These are phyloP conservation scores for Hippopotamus amphibius DNA, from an alignment of 2,113 vertebrate genomes.

Conservation along the genomic window DNA sequence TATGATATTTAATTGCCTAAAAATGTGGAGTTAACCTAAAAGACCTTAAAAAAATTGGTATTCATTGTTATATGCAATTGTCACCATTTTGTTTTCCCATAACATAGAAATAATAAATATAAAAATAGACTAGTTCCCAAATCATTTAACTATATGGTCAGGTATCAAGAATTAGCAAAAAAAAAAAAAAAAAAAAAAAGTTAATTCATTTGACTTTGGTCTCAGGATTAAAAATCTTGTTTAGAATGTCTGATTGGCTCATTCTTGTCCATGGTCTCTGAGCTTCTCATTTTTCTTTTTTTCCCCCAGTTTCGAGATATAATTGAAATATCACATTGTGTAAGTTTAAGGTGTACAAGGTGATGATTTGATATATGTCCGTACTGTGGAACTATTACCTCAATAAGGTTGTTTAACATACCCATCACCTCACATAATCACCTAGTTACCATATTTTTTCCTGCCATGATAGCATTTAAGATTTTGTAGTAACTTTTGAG, in stretches of 20 bases:
- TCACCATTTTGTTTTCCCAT: not conserved
- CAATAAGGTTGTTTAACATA: not conserved
- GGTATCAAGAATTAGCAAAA: not conserved
- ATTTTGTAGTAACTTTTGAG: not conserved
- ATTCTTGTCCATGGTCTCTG: not conserved
- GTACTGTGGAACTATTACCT: not conserved
- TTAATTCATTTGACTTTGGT: not conserved
- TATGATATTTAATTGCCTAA: not conserved
- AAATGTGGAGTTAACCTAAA: not conserved
- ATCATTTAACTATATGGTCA: not conserved
- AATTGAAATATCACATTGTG: not conserved
- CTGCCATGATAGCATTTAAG: not conserved
- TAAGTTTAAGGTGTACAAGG: not conserved
- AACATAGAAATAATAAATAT: not conserved
- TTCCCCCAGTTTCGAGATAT: not conserved
- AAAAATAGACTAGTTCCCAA: not conserved
- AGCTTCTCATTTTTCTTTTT: not conserved
- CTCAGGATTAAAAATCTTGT: not conserved
- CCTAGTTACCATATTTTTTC: not conserved
- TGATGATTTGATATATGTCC: not conserved
- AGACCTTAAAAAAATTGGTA: not conserved
- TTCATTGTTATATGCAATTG: not conserved
- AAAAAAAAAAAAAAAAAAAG: not conserved
- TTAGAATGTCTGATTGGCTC: not conserved
- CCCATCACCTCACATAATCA: not conserved